Evolutionary conservation across 2,797 vertebrate genomes (phyloP), one percentile per base, ranked within the genome.

Genomic region (Alectoris magna): DNA sequence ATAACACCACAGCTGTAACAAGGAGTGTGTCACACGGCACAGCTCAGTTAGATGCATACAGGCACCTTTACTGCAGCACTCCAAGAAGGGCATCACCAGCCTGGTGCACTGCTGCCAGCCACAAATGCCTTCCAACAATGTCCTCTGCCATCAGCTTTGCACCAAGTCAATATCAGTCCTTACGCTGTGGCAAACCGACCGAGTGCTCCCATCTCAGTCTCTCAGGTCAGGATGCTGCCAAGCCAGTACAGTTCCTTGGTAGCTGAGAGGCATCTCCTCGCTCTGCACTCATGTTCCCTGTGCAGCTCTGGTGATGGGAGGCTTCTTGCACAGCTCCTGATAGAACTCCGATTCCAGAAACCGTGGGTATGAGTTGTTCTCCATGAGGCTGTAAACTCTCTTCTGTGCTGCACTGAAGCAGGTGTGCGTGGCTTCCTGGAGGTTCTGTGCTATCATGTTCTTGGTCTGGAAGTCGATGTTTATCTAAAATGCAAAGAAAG

Each of bases 381-480:
- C 98, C 98, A 99, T 99, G 68, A 99, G 94, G 91, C 97, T 98
- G 97, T 98, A 98, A 14, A 98, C 97, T 78, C 98, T 98, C 73
- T 96, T 98, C 97, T 99, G 99, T 0, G 99, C 99, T 1, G 90
- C 97, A 9, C 93, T 96, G 94, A 99, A 99, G 94, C 98, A 98
- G 8, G 95, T 97, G 6, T 96, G 94, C 2, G 96, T 98, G 69
- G 98, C 98, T 12, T 98, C 96, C 59, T 98, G 98, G 41, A 99
- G 97, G 56, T 97, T 98, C 96, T 98, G 98, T 0, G 97, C 96
- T 27, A 99, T 98, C 58, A 89, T 87, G 14, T 98, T 97, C 97
- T 97, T 98, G 38, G 98, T 98, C 93, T 98, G 98, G 96, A 98
- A 99, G 93, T 99, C 99, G 97, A 99, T 97, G 95, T 99, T 99